Evolutionary conservation across 2,797 vertebrate genomes (phyloP), one percentile per base, ranked within the genome.

Genomic region (Darevskia mixta): DNA sequence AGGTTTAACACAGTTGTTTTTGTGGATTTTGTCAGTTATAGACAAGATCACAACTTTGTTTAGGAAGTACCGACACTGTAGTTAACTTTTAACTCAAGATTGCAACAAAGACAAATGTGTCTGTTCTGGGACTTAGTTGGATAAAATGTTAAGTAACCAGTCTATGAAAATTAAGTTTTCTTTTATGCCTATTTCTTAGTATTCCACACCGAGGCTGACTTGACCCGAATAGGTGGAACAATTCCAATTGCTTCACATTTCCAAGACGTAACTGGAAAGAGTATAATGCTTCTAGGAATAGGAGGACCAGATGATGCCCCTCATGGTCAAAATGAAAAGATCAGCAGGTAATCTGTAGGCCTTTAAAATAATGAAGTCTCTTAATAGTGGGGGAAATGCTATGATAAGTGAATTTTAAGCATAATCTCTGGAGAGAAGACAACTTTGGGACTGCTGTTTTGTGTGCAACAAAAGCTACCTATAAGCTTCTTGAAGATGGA

Each of bases 161-260:
- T 55, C 49, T 15, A 15, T 55, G 49, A 55, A 55, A 55, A 55
- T 55, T 15, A 55, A 55, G 49, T 55, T 55, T 55, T 55, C 13
- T 55, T 49, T 4, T 55, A 55, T 55, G 13, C 13, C 49, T 55
- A 55, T 67, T 83, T 29, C 5, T 66, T 86, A 97, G 96, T 97
- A 27, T 97, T 98, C 85, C 88, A 93, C 23, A 71, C 93, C 49
- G 96, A 97, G 5, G 96, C 97, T 43, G 97, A 98, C 79, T 85
- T 96, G 92, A 98, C 97, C 90, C 97, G 97, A 77, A 96, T 96
- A 91, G 96, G 97, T 0, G 97, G 97, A 45, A 97, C 97, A 79
- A 98, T 98, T 84, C 97, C 97, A 1, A 93, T 97, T 11, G 96
- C 96, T 82, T 96, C 87, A 90, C 96, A 95, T 78, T 97, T 98